phyloP scores from a whole-genome alignment of 2,888 invertebrate genomes.

The Nasonovia ribisnigri region DNA sequence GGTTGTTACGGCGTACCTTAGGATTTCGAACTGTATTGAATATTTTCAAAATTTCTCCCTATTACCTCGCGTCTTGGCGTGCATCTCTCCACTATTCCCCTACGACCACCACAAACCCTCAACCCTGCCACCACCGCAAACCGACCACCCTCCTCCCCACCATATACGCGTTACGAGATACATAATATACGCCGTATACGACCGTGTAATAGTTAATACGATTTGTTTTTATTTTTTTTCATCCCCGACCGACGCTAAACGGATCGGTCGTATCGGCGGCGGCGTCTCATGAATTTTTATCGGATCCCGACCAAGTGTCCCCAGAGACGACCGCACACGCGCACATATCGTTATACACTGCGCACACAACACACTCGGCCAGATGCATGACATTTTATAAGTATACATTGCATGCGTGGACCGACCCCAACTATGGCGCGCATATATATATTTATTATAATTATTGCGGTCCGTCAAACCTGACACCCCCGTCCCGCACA shows the following conservation, averaged over 20 bases:
- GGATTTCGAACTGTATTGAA: background rate
- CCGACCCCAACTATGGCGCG: background rate
- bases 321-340: slow-evolving; percentile 30
- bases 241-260: slow-evolving; percentile 43
- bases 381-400: slow-evolving; percentile 13
- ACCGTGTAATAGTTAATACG: slow-evolving; percentile 20
- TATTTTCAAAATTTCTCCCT: background rate
- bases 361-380: background rate
- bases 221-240: slow-evolving; percentile 14
- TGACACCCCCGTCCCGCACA: too few species aligned
- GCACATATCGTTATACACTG: background rate
- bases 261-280: slow-evolving; percentile 49
- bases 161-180: background rate
- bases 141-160: background rate
- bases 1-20: background rate
- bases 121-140: background rate
- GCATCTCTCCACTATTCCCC: background rate
- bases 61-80: background rate
- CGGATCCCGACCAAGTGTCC: slow-evolving; percentile 49
- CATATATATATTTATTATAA: background rate
- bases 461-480: slow-evolving; percentile 32
- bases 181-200: background rate
- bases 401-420: background rate
- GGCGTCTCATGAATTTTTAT: slow-evolving; percentile 63
- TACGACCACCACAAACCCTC: background rate